phyloP scores from a whole-genome alignment of 2,113 vertebrate species.

The Podiceps cristatus region DNA sequence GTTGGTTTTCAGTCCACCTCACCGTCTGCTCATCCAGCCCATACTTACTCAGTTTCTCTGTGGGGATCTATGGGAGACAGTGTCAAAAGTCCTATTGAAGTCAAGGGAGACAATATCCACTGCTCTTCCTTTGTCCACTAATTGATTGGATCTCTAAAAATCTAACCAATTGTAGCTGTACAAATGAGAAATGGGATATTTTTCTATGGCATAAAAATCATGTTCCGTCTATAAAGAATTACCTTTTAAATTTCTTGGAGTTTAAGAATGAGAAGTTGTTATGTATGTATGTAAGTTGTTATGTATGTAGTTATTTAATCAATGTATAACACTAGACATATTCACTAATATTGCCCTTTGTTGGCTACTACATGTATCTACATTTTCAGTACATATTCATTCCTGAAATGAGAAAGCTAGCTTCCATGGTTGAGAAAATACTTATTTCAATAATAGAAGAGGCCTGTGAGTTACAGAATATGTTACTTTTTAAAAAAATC shows the following conservation, averaged over 20 bases:
- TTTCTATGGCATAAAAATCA: not conserved
- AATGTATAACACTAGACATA: not conserved
- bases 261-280: not conserved
- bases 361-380: not conserved
- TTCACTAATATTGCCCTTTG: not conserved
- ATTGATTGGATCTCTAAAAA: not conserved
- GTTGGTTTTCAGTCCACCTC: not conserved
- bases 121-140: not conserved
- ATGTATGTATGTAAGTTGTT: too few relatives aligned
- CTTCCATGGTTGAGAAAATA: constrained; percentile 17
- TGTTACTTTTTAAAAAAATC: constrained; percentile 38
- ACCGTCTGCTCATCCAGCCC: too few relatives aligned
- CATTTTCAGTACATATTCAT: not conserved
- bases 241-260: not conserved
- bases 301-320: not conserved
- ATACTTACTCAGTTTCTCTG: too few relatives aligned
- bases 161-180: not conserved
- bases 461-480: not conserved
- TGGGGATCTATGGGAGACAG: too few relatives aligned
- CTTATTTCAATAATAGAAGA: constrained; percentile 18
- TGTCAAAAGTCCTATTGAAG: too few relatives aligned
- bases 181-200: not conserved
- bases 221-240: not conserved
- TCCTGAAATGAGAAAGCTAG: not conserved
- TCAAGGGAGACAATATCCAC: not conserved